Evolutionary conservation across 2,888 invertebrate genomes (phyloP), one percentile per base, ranked within the genome.

Genomic region (Trissonchulus latispiculum): DNA sequence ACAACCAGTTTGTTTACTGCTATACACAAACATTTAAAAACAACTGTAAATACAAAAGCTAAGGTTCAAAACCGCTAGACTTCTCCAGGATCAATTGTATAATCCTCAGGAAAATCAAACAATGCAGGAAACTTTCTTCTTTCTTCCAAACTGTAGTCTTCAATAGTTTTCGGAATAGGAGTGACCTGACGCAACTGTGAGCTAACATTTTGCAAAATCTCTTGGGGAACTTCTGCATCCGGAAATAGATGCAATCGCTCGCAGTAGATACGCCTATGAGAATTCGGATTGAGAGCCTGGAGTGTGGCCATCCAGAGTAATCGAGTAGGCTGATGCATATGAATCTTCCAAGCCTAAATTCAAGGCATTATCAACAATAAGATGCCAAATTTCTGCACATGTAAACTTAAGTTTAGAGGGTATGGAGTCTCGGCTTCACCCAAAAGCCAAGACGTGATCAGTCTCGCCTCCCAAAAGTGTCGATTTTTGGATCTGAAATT

Each of bases 131-230:
- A 96, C 31, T 87, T 86, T 72, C 90, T 87, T 1, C 91, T 86
- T 80, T 92, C 91, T 80, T 95, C 90, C 78, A 89, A 87, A 1
- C 90, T 88, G 82, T 93, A 93, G 77, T 91, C 90, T 82, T 92
- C 90, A 61, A 95, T 86, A 77, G 90, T 87, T 77, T 88, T 89
- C 0, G 95, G 95, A n/a, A 93, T 89, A 1, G 88, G 85, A 77
- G 91, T 88, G 0, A 90, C 81, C 79, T 92, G 92, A 76, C 88
- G 86, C 70, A 99, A 90, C 85, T 96, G 95, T 84, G 89, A 92
- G 59, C 90, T 89, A 1, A 99, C 88, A 86, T 97, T 99, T 77
- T 87, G 87, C 79, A 90, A 81, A 0, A 99, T 87, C 69, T 93
- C 89, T 72, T 89, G 85, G 0, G 97, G 95, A n/a, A n/a, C 66